Evolutionary conservation across 2,888 invertebrate species (phyloP), one percentile per base, ranked within the genome.

Genomic region (Ellobium chinense): DNA sequence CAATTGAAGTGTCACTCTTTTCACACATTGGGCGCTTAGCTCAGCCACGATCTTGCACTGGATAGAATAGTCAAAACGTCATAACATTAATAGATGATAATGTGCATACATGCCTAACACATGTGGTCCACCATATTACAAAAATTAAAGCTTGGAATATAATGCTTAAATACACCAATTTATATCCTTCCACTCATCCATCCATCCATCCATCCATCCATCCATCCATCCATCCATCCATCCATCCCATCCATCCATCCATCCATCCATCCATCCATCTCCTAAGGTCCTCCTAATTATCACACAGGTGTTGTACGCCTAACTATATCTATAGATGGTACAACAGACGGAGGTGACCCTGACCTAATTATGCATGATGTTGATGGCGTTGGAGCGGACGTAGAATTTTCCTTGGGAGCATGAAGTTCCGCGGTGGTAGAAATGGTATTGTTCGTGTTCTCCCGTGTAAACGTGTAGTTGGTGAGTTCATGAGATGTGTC

Each of bases 401-500:
- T 60, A 1, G 68, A 60, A 31, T 54, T 36, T 56, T 81, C 82
- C 36, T 80, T 80, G 27, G 86, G 86, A 68, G 81, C 85, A 79
- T 91, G 90, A 54, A 90, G 87, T 77, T 91, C 91, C 24, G 89
- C 91, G 62, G 91, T 90, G 34, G 90, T 90, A 65, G 91, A 89
- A 79, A 92, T 87, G 73, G 92, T 91, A 84, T 91, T 91, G 83
- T 91, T 86, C 37, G 92, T 91, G 60, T 86, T 83, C 73, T 91
- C 91, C 68, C 91, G 86, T n/a, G 89, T 88, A 83, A 91, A 89
- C 54, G 89, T 90, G 87, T 91, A 92, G 85, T 91, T 92, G 37
- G 91, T 91, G 79, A 91, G 87, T 83, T 92, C 92, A 81, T 91
- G 90, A n/a, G 91, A 91, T n/a, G 91, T 88, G 78, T 91, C 91